Evolutionary conservation across 2,113 vertebrate species (phyloP).

Genomic region (Pachyramphus minor): DNA sequence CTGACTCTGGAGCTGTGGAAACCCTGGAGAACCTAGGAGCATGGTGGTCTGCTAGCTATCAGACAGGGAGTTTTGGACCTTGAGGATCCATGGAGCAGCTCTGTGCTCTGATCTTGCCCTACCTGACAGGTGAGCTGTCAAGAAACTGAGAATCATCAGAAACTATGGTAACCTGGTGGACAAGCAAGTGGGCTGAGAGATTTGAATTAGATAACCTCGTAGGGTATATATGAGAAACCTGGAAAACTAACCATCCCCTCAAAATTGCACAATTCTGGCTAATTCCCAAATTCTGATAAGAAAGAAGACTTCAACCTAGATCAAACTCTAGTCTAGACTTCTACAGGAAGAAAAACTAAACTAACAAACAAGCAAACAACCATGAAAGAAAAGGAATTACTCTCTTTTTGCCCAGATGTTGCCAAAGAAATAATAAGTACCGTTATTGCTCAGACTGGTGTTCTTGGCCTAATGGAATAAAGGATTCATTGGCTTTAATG

Average conservation of each 20-base stretch:
- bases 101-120: not conserved
- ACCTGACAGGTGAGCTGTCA: not conserved
- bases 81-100: not conserved
- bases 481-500: not conserved
- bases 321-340: not conserved
- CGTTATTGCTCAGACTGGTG: not conserved
- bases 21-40: not conserved
- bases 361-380: no score
- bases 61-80: not conserved
- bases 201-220: not conserved
- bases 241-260: not conserved
- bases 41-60: fast-evolving
- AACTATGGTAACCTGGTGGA: not conserved
- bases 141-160: not conserved
- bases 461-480: not conserved
- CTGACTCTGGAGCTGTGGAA: not conserved
- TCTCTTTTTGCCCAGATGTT: not conserved
- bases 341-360: not conserved
- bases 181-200: not conserved
- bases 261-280: not conserved
- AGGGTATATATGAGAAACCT: not conserved
- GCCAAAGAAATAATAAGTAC: not conserved
- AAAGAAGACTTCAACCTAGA: not conserved
- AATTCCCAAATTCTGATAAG: not conserved
- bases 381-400: fast-evolving